A percentile compares a stretch with the other conserved stretches of the same genome.
Conservation (phyloP, 1,140 invertebrate species). For the Zaprionus ornatus region DNA sequence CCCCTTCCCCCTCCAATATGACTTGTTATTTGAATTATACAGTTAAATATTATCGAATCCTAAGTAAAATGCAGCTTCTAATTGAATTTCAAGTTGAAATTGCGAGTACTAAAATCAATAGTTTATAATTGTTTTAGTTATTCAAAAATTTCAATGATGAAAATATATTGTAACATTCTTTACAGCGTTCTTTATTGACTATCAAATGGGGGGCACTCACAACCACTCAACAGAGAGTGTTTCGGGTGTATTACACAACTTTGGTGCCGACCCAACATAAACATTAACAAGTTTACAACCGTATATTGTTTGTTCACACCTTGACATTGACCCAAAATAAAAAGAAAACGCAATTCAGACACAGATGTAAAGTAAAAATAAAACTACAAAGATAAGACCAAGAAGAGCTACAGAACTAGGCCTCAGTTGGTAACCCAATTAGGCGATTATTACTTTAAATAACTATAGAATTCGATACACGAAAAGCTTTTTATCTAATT, state of each 20-base stretch:
- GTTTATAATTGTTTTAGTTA: background rate
- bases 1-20: background rate
- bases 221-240: background rate
- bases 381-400: conserved; percentile 1
- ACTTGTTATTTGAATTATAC: background rate
- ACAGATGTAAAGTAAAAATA: background rate
- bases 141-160: background rate
- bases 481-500: no score
- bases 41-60: background rate
- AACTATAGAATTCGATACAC: background rate
- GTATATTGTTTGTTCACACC: background rate
- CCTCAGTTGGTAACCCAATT: background rate
- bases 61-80: background rate
- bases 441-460: background rate
- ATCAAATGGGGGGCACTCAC: background rate
- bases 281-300: background rate
- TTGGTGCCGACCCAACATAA: background rate
- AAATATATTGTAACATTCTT: no score
- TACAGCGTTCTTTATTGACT: no score
- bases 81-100: background rate
- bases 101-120: background rate
- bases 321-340: conserved; percentile 28
- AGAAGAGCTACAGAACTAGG: background rate
- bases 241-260: background rate
- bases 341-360: conserved; percentile 13